Percentiles rank a stretch among this genome's conserved stretches.
Conservation (phyloP, 1,140 invertebrate genomes). For the Platyura marginata region DNA sequence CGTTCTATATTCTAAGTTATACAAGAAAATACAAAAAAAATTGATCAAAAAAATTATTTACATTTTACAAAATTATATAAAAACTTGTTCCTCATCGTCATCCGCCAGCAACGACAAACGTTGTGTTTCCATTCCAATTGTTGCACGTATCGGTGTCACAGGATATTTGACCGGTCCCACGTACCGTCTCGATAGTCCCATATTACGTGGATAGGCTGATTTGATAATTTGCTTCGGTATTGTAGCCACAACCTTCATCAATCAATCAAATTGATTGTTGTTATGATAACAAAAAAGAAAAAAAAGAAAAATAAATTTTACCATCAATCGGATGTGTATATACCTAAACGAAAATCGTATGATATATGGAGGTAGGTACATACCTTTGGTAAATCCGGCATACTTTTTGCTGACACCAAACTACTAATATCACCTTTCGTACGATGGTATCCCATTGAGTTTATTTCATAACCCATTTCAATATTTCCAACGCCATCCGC, state of each 20-base stretch:
- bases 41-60: too few species aligned
- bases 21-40: too few species aligned
- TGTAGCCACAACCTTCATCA: conserved; percentile 2
- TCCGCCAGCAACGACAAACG: conserved; percentile 8
- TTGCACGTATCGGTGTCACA: conserved; percentile 30
- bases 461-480: background rate
- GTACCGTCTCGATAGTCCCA: conserved; percentile 32
- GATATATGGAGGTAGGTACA: too few species aligned
- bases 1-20: too few species aligned
- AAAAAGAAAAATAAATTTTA: too few species aligned
- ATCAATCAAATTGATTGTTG: background rate
- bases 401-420: too few species aligned
- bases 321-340: too few species aligned
- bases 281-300: too few species aligned
- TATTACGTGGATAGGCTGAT: conserved; percentile 24
- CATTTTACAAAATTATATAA: background rate
- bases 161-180: conserved; percentile 35
- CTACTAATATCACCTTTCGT: too few species aligned
- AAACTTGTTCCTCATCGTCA: conserved; percentile 16
- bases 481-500: background rate
- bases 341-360: too few species aligned
- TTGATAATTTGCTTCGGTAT: conserved; percentile 2
- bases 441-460: background rate
- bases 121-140: background rate
- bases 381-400: conserved; percentile 6